Conservation (phyloP, 2,888 invertebrate genomes). For the Thalpophila matura region DNA sequence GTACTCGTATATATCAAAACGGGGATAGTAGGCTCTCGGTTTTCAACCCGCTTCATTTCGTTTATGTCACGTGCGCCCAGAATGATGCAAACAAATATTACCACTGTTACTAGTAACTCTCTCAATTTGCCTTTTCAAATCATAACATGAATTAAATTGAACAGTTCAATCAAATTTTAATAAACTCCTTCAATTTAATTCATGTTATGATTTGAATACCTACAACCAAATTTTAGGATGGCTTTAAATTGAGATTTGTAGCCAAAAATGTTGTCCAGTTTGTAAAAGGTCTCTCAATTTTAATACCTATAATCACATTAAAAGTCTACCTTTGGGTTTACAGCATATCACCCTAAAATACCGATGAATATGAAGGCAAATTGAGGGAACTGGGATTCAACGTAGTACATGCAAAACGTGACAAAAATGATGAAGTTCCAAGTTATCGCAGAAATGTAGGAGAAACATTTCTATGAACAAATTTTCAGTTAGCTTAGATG, state of each 20-base stretch:
- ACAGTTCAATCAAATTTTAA: no score
- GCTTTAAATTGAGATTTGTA: no score
- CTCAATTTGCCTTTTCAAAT: no score
- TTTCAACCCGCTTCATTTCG: slow-evolving; percentile 19
- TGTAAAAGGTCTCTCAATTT: slow-evolving; percentile 6
- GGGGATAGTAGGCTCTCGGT: slow-evolving; percentile 1
- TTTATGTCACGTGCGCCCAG: slow-evolving; percentile 29
- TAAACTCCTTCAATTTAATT: no score
- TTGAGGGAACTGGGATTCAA: slow-evolving; percentile 6
- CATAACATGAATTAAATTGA: no score
- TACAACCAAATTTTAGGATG: no score
- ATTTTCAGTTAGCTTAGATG: background rate
- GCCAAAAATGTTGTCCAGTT: background rate
- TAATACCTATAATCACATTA: background rate
- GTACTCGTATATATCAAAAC: slow-evolving; percentile 12
- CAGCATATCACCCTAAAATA: slow-evolving; percentile 8
- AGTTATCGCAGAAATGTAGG: background rate
- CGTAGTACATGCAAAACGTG: slow-evolving; percentile 16
- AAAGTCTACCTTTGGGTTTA: slow-evolving; percentile 1
- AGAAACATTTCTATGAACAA: background rate
- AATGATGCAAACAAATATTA: no score
- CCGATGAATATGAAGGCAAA: slow-evolving; percentile 17
- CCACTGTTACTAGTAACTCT: no score
- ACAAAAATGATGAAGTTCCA: slow-evolving; percentile 4
- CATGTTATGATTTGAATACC: no score